Evolutionary conservation across 2,888 invertebrate species (phyloP).

Genomic region (Carcina quercana): DNA sequence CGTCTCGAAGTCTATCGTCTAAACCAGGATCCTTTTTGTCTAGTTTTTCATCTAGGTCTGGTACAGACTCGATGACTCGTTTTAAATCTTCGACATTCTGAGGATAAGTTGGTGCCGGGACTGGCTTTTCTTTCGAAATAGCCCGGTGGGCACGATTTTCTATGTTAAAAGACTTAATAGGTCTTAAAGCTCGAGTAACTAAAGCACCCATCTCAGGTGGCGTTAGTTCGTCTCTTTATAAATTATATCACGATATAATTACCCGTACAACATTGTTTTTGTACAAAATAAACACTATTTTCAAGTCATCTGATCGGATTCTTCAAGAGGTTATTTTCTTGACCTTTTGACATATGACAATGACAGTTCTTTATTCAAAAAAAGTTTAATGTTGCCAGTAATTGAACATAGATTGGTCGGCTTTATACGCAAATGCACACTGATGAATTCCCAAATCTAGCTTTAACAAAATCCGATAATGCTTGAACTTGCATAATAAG

Average conservation of each 20-base stretch:
- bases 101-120: conserved; percentile 81
- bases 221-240: conserved; percentile 31
- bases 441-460: background rate
- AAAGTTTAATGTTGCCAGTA: conserved; percentile 14
- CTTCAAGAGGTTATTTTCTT: conserved; percentile 28
- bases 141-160: conserved; percentile 84
- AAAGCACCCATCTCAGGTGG: conserved; percentile 79
- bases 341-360: conserved; percentile 6
- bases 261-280: conserved; percentile 23
- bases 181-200: conserved; percentile 73
- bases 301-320: conserved; percentile 2
- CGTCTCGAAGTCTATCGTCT: conserved; percentile 78
- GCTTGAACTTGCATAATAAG: too few species aligned
- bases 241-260: conserved; percentile 15
- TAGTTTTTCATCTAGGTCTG: conserved; percentile 76
- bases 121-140: conserved; percentile 78
- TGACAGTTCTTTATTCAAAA: conserved; percentile 23
- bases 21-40: conserved; percentile 76
- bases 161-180: conserved; percentile 80
- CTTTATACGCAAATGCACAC: background rate
- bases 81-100: conserved; percentile 77
- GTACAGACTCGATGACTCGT: conserved; percentile 76
- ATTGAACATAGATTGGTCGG: background rate
- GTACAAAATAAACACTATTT: conserved; percentile 6
- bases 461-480: background rate